phyloP scores from a whole-genome alignment of 92 coral and sea anemone genomes.

The Anthopleura xanthogrammica region DNA sequence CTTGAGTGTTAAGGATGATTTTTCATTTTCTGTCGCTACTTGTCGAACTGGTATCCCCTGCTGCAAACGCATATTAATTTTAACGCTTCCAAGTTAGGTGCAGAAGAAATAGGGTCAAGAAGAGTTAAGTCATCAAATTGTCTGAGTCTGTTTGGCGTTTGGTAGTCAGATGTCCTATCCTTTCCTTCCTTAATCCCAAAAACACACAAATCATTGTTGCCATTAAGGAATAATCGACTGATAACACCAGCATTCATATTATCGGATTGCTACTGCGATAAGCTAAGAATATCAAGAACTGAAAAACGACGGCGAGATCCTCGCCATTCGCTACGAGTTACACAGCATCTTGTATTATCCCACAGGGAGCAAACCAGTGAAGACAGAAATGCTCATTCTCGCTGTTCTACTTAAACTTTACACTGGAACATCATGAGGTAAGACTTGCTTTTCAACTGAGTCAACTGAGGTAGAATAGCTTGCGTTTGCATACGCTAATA shows the following conservation, averaged over 20 bases:
- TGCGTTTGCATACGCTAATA: not conserved
- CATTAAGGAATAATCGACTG: conserved; percentile 1
- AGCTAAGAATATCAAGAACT: not conserved
- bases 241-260: conserved; percentile 5
- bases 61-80: not conserved
- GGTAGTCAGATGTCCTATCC: not conserved
- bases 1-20: conserved; percentile 11
- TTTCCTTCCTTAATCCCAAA: conserved; percentile 4
- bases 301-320: not conserved
- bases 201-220: conserved; percentile 3
- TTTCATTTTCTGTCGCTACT: conserved; percentile 7
- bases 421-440: not conserved
- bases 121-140: not conserved
- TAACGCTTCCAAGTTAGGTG: not conserved
- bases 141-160: conserved; percentile 1
- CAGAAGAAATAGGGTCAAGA: conserved; percentile 9
- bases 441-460: not conserved
- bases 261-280: not conserved
- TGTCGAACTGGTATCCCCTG: not conserved
- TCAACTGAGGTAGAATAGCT: not conserved
- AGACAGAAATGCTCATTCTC: not conserved
- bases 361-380: not conserved
- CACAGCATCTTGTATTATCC: not conserved
- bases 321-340: not conserved
- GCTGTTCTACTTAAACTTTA: not conserved